Percentiles rank a stretch among this genome's conserved stretches.
phyloP scores from a whole-genome alignment of 2,113 vertebrate species.

The Brachypteracias leptosomus region DNA sequence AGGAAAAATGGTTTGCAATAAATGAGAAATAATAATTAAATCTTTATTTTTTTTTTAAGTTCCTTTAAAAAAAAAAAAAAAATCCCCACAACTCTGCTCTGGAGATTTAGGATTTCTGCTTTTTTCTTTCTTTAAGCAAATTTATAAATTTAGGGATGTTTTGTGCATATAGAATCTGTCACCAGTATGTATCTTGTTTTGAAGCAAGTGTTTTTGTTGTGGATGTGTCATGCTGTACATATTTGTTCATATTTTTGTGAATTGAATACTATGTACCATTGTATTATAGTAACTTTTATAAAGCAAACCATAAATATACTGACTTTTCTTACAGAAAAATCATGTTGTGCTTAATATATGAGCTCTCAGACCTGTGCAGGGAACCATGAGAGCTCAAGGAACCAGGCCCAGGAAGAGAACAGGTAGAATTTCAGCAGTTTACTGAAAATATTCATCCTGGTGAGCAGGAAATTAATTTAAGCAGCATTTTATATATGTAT shows the following conservation, averaged over 20 bases:
- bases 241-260: slow-evolving; percentile 92
- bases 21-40: neutral
- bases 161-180: slow-evolving; percentile 79
- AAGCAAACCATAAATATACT: slow-evolving; percentile 93
- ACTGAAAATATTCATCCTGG: neutral
- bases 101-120: slow-evolving; percentile 68
- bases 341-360: slow-evolving; percentile 48
- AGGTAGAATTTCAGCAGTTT: neutral
- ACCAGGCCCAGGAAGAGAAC: neutral
- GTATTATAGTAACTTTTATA: slow-evolving; percentile 95
- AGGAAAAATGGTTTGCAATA: slow-evolving; percentile 69
- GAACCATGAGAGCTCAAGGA: neutral
- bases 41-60: slow-evolving; percentile 10
- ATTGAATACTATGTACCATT: slow-evolving; percentile 92
- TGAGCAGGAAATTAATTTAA: neutral
- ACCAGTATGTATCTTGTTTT: slow-evolving; percentile 80
- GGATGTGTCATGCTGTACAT: slow-evolving; percentile 88
- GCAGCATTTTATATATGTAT: neutral
- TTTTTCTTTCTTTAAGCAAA: slow-evolving; percentile 60
- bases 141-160: slow-evolving; percentile 75
- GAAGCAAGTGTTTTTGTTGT: slow-evolving; percentile 85
- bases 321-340: slow-evolving; percentile 87
- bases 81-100: slow-evolving; percentile 61
- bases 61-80: neutral
- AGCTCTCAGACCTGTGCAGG: neutral